Evolutionary conservation across 2,888 invertebrate genomes (phyloP), one percentile per base, ranked within the genome.

Genomic region (Eupsilia transversa): DNA sequence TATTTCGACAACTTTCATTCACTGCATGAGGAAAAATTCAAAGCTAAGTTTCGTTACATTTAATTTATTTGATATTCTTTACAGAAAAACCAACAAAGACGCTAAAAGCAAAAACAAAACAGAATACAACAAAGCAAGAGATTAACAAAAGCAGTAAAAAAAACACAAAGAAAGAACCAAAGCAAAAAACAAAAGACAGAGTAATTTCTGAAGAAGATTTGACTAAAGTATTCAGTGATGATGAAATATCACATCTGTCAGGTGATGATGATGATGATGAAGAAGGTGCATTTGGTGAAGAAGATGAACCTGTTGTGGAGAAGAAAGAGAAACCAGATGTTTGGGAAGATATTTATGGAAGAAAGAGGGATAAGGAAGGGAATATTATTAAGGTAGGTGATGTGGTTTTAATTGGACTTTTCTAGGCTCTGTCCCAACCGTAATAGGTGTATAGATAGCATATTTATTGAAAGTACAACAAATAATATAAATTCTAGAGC

Each of bases 331-430:
- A 94, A 79, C 95, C 94, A 77, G 95, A 96, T 90, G 90, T 94
- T 6, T 98, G 98, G 98, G 99, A 99, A 96, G 99, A 99, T 95
- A 99, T 99, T 91, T 99, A 99, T 94, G 99, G 99, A 0, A 97
- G 99, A 77, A 97, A 98, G 86, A 97, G 98, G 85, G 98, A 98
- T 90, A 97, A 97, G 88, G 97, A 98, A 86, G 99, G 99, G 4
- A 97, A 98, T 91, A 92, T 99, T 83, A 94, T 99, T 61, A 95
- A 96, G 89, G 97, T 97, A 93, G 23, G 60, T 52, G 7, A 10
- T 41, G 6, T 70, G 12, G 17, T 69, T 67, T 46, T 38, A 49
- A 49, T 69, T 35, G 10, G 4, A 23, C 1, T 46, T 35, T 1
- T 30, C n/a, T 41, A 30, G 30, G 4, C 7, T 41, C 17, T 30